phyloP scores from a whole-genome alignment of 1,140 invertebrate species.

The Lanistes nyassanus region DNA sequence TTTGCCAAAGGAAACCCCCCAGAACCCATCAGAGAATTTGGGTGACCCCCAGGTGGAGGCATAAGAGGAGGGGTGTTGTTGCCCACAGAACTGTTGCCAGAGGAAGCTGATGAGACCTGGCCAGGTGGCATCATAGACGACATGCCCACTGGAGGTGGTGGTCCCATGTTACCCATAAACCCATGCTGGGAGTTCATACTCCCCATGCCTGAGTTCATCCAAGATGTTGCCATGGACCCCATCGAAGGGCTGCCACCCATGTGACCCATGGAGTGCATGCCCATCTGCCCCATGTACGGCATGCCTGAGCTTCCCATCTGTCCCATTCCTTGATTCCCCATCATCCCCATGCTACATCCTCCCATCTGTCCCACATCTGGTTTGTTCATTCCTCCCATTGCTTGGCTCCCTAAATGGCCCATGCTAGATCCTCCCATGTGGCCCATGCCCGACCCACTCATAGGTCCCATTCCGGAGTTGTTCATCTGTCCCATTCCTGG shows the following conservation, averaged over 20 bases:
- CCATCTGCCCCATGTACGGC: constrained; percentile 10
- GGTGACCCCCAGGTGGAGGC: too few relatives aligned
- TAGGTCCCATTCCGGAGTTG: neutral
- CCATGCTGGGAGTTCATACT: neutral
- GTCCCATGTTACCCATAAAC: neutral
- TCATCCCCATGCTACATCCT: constrained; percentile 16
- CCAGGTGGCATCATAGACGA: neutral
- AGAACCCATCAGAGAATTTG: too few relatives aligned
- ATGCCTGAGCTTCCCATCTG: constrained; percentile 12
- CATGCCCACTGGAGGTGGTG: constrained; percentile 11
- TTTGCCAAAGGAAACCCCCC: too few relatives aligned
- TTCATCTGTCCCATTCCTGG: constrained; percentile 13
- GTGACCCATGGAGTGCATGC: constrained; percentile 11
- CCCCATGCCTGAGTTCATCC: constrained; percentile 23
- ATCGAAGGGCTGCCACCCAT: constrained; percentile 17
- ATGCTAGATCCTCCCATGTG: constrained; percentile 4
- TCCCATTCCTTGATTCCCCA: constrained; percentile 15
- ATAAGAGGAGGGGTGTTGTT: too few relatives aligned
- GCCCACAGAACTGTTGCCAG: too few relatives aligned
- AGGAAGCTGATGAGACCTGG: too few relatives aligned
- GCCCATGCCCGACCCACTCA: constrained; percentile 10
- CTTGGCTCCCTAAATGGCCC: neutral
- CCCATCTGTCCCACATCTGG: constrained; percentile 16
- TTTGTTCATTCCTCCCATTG: neutral
- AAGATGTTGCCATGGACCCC: constrained; percentile 18